Conservation (phyloP, 2,113 vertebrate genomes). For the Rhynchomys soricoides region DNA sequence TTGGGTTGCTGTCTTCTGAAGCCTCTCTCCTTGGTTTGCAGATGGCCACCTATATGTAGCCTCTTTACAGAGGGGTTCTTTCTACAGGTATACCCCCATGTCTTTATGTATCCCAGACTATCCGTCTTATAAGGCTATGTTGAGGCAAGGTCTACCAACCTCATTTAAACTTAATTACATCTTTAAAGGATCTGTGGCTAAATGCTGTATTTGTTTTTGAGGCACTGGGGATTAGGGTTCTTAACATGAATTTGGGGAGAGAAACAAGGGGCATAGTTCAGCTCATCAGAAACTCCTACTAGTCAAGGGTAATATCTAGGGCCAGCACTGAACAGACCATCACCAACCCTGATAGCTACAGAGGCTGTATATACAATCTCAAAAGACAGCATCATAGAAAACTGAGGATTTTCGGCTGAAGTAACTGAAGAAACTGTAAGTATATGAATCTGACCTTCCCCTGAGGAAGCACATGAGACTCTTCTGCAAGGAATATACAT, state of each 20-base stretch:
- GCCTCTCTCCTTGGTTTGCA: neutral
- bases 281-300: neutral
- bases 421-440: neutral
- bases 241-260: neutral
- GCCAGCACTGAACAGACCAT: neutral
- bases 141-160: neutral
- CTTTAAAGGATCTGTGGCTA: neutral
- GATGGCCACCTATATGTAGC: neutral
- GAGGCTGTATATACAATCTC: neutral
- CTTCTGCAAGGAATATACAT: neutral
- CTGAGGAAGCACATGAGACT: neutral
- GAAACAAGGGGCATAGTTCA: neutral
- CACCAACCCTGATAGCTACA: neutral
- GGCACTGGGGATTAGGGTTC: neutral
- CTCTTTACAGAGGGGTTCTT: neutral
- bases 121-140: neutral
- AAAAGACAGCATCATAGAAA: neutral
- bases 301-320: neutral
- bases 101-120: neutral
- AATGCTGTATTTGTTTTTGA: slow-evolving; percentile 1
- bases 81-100: too few relatives aligned
- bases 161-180: neutral
- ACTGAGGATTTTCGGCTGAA: neutral
- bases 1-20: neutral
- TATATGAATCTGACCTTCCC: neutral